phyloP scores from a whole-genome alignment of 2,888 invertebrate species.

The Carabus problematicus region DNA sequence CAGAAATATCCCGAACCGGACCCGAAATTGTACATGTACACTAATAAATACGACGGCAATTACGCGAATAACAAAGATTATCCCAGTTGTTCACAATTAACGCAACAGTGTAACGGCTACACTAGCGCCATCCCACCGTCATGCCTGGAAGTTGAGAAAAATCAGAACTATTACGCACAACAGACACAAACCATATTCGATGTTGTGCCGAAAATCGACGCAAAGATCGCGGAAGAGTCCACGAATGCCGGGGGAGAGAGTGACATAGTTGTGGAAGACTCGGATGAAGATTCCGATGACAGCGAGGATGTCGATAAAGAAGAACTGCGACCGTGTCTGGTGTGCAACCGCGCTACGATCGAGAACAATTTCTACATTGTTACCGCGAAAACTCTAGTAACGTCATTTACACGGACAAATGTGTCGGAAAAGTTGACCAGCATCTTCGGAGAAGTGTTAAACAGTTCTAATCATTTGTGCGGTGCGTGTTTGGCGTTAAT shows the following conservation, averaged over 20 bases:
- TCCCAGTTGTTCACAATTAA: conserved; percentile 28
- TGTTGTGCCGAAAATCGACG: conserved; percentile 44
- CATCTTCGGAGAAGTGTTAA: conserved; percentile 50
- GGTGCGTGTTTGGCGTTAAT: conserved; percentile 57
- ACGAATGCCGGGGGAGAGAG: conserved; percentile 52
- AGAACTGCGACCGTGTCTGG: conserved; percentile 49
- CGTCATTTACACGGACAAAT: conserved; percentile 56
- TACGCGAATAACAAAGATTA: conserved; percentile 20
- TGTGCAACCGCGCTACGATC: conserved; percentile 55
- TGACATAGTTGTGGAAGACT: conserved; percentile 58
- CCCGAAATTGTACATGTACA: conserved; percentile 44
- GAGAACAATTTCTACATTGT: conserved; percentile 57
- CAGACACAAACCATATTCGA: conserved; percentile 16
- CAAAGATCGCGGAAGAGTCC: conserved; percentile 52
- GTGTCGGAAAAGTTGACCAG: conserved; percentile 52
- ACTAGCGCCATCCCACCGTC: background rate
- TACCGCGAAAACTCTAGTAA: conserved; percentile 54
- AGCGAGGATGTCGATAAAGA: conserved; percentile 51
- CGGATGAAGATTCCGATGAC: conserved; percentile 54
- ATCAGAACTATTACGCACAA: conserved; percentile 30
- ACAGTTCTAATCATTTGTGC: conserved; percentile 53
- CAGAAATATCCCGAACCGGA: conserved; percentile 48
- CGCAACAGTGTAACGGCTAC: conserved; percentile 20
- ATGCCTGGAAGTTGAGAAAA: conserved; percentile 21
- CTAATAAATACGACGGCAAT: conserved; percentile 38